A percentile compares a stretch with the other conserved stretches of the same genome.
Evolutionary conservation across 2,113 vertebrate genomes (phyloP).

Genomic region (Himantopus leucocephalus): DNA sequence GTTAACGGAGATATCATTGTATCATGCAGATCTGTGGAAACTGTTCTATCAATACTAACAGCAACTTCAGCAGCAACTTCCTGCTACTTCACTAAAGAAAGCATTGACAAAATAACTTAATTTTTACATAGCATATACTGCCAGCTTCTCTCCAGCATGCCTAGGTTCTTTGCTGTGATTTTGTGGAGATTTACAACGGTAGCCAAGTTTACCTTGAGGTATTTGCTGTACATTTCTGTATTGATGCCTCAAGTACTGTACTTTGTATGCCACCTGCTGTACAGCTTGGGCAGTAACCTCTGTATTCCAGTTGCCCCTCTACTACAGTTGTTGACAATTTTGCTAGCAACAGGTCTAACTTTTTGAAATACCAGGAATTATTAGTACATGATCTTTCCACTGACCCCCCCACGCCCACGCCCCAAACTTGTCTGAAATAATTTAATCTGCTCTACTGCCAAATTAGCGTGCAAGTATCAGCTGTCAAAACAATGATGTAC

Average conservation of each 20-base stretch:
- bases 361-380: background rate
- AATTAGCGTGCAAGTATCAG: background rate
- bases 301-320: background rate
- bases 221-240: background rate
- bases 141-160: background rate
- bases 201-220: background rate
- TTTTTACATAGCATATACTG: background rate
- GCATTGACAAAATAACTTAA: background rate
- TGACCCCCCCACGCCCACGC: fast-evolving
- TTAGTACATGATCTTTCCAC: background rate
- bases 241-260: background rate
- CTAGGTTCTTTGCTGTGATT: background rate
- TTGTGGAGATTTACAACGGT: background rate
- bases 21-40: background rate
- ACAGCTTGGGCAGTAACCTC: background rate
- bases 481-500: background rate
- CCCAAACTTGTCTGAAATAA: background rate
- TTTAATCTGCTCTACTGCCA: background rate
- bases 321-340: background rate
- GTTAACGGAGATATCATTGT: background rate
- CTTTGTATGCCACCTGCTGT: slow-evolving; percentile 44
- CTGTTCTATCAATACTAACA: background rate
- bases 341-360: background rate
- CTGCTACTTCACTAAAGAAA: background rate
- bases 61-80: background rate